Percentiles rank a stretch among this genome's conserved stretches.
phyloP scores from a whole-genome alignment of 1,140 invertebrate species.

The Sarcophaga peregrina region DNA sequence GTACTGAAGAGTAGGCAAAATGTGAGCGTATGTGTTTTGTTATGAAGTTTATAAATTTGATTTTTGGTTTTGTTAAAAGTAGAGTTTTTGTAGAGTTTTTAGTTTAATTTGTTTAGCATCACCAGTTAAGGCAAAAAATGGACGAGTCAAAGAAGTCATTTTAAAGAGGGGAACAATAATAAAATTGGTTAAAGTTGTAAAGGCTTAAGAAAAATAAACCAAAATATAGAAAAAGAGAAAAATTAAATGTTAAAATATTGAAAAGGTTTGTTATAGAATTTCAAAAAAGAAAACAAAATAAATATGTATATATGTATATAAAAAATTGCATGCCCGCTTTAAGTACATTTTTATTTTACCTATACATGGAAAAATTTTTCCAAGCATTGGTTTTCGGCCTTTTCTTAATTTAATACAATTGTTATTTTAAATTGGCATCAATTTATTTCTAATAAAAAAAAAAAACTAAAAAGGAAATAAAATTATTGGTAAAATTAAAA shows the following conservation, averaged over 20 bases:
- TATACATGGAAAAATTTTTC: too few species aligned
- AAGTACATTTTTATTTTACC: too few species aligned
- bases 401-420: too few species aligned
- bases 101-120: slow-evolving; percentile 54
- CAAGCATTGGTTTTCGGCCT: too few species aligned
- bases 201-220: slow-evolving; percentile 35
- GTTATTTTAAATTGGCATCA: neutral
- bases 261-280: neutral
- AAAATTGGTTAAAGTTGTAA: slow-evolving; percentile 43
- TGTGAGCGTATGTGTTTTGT: slow-evolving; percentile 23
- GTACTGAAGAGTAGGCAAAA: neutral
- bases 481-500: neutral
- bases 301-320: neutral
- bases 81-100: slow-evolving; percentile 21
- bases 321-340: neutral
- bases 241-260: slow-evolving; percentile 24
- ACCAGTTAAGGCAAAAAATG: slow-evolving; percentile 64
- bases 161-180: slow-evolving; percentile 45
- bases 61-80: neutral
- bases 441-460: neutral
- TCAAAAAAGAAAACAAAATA: neutral
- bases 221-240: slow-evolving; percentile 27
- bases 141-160: slow-evolving; percentile 67
- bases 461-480: neutral
- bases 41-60: slow-evolving; percentile 28